Evolutionary conservation across 2,113 vertebrate genomes (phyloP).

Genomic region (Engystomops pustulosus): DNA sequence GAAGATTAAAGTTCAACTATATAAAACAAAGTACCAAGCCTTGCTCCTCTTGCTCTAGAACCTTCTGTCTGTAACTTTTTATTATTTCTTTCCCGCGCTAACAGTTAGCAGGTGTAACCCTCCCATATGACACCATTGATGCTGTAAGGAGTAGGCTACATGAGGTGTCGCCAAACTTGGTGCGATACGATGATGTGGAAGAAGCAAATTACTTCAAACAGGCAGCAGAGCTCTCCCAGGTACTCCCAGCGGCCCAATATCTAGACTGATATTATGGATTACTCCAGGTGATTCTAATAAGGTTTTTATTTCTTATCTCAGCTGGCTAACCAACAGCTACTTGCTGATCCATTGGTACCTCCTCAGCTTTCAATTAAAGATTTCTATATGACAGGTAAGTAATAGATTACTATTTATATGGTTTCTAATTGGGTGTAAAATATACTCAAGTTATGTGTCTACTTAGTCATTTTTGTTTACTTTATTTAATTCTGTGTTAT

Average conservation of each 20-base stretch:
- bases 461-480: no score
- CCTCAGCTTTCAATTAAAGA: slow-evolving; percentile 93
- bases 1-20: no score
- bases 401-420: neutral
- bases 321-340: slow-evolving; percentile 86
- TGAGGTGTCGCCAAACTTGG: slow-evolving; percentile 92
- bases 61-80: no score
- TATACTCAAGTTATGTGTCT: no score
- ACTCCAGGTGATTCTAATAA: neutral
- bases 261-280: neutral
- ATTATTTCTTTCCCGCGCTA: neutral
- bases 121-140: slow-evolving; percentile 90
- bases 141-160: slow-evolving; percentile 85
- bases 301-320: slow-evolving; percentile 64
- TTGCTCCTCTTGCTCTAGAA: no score
- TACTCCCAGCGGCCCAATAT: slow-evolving; percentile 62
- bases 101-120: slow-evolving; percentile 85
- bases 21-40: no score
- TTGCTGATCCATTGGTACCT: slow-evolving; percentile 88
- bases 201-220: slow-evolving; percentile 96
- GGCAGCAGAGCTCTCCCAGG: slow-evolving; percentile 90
- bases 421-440: no score
- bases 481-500: no score
- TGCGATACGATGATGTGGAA: slow-evolving; percentile 92
- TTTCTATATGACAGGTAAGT: slow-evolving; percentile 97